These are phyloP conservation scores for Dolichopus griseipennis DNA, from an alignment of 2,888 invertebrate genomes.

Conservation along the genomic window DNA sequence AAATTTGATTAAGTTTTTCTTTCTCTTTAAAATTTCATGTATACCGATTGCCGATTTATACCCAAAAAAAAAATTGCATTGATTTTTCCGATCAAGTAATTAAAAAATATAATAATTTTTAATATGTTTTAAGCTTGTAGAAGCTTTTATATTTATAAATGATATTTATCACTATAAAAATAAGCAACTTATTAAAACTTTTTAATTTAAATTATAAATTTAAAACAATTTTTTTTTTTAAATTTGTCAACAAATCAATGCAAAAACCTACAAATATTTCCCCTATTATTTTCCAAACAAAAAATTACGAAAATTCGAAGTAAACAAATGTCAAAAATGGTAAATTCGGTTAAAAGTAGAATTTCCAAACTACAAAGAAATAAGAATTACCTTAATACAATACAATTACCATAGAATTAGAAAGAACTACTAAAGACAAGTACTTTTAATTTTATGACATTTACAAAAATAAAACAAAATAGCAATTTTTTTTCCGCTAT, in stretches of 20 bases:
- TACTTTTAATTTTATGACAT: too few species aligned
- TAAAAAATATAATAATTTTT: too few species aligned
- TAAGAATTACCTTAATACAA: too few species aligned
- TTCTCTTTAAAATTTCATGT: background rate
- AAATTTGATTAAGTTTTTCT: background rate
- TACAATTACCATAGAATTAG: too few species aligned
- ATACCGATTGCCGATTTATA: background rate
- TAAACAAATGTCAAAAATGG: background rate
- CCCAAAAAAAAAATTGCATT: background rate
- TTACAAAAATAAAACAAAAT: too few species aligned
- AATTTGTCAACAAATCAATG: slow-evolving; percentile 4
- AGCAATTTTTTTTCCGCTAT: too few species aligned
- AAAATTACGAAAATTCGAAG: background rate
- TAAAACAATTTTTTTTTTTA: background rate
- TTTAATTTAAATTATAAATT: background rate
- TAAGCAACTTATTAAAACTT: background rate
- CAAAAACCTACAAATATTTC: background rate
- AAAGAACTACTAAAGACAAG: too few species aligned
- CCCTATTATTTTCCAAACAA: background rate
- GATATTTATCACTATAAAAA: background rate
- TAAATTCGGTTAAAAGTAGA: too few species aligned
- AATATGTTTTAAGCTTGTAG: too few species aligned
- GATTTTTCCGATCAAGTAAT: background rate
- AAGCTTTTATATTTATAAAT: too few species aligned
- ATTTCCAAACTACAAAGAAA: too few species aligned